These are phyloP conservation scores for Cetonia aurata DNA, from an alignment of 2,888 invertebrate species.

Conservation along the genomic window DNA sequence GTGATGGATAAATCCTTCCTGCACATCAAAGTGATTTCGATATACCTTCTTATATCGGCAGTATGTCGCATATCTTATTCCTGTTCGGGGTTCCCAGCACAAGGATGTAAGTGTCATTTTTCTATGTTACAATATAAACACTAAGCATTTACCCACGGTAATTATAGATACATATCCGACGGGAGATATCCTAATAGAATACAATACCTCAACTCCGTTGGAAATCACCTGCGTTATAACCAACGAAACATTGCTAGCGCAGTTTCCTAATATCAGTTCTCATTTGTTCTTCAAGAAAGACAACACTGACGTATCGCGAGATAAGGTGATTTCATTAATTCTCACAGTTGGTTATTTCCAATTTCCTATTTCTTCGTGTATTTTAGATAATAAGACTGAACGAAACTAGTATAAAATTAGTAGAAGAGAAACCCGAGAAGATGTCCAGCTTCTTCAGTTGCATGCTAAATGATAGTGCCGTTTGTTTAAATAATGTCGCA, in stretches of 20 bases:
- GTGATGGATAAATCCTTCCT: constrained; percentile 36
- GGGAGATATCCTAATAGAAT: constrained; percentile 67
- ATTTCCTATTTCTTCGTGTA: constrained; percentile 41
- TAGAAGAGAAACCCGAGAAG: constrained; percentile 70
- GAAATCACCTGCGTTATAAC: constrained; percentile 75
- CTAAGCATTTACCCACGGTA: background rate
- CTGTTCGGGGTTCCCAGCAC: constrained; percentile 13
- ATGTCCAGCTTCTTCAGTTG: constrained; percentile 72
- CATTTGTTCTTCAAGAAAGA: constrained; percentile 67
- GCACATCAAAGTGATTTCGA: constrained; percentile 28
- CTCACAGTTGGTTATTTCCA: background rate
- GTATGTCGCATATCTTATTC: constrained; percentile 27
- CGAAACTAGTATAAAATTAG: constrained; percentile 73
- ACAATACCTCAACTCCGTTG: constrained; percentile 70
- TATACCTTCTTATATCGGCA: constrained; percentile 29
- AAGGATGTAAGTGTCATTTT: constrained; percentile 48
- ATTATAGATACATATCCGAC: constrained; percentile 61
- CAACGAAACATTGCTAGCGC: constrained; percentile 65
- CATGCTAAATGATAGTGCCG: constrained; percentile 63
- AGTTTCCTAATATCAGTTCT: constrained; percentile 68
- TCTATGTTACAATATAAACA: background rate
- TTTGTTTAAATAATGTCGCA: constrained; percentile 71
- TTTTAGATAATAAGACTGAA: constrained; percentile 70
- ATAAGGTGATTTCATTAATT: constrained; percentile 59
- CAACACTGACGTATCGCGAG: constrained; percentile 62